Conservation (phyloP, 2,888 invertebrate genomes). For the Bellardia bayeri region DNA sequence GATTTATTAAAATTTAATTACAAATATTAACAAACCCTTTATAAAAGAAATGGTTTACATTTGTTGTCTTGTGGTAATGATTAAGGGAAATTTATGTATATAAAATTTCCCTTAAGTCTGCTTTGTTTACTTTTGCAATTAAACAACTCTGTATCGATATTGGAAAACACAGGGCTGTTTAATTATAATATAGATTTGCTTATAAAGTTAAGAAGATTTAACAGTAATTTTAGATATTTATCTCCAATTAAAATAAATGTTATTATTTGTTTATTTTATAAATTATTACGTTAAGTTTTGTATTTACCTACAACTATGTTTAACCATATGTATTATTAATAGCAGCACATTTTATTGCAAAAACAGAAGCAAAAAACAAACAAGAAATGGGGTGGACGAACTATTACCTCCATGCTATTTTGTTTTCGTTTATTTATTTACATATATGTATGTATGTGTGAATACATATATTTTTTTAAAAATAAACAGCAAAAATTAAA, state of each 20-base stretch:
- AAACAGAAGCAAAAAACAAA: neutral
- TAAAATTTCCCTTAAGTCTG: too few relatives aligned
- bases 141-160: too few relatives aligned
- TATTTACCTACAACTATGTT: conserved; percentile 5
- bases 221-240: too few relatives aligned
- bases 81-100: too few relatives aligned
- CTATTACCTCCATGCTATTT: conserved; percentile 65
- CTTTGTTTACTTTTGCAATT: too few relatives aligned
- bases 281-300: conserved; percentile 27
- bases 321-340: too few relatives aligned
- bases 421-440: conserved; percentile 41
- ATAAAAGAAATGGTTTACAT: too few relatives aligned
- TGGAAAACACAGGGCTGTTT: neutral
- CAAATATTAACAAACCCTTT: too few relatives aligned
- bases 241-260: too few relatives aligned
- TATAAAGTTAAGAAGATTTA: too few relatives aligned
- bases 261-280: conserved; percentile 47
- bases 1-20: neutral
- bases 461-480: conserved; percentile 11
- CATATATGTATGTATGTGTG: neutral
- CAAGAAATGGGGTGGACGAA: conserved; percentile 66
- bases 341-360: neutral
- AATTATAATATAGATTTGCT: too few relatives aligned
- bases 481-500: conserved; percentile 54
- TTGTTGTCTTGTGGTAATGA: too few relatives aligned